phyloP scores from a whole-genome alignment of 2,888 invertebrate species.

The Octonoba sinensis region DNA sequence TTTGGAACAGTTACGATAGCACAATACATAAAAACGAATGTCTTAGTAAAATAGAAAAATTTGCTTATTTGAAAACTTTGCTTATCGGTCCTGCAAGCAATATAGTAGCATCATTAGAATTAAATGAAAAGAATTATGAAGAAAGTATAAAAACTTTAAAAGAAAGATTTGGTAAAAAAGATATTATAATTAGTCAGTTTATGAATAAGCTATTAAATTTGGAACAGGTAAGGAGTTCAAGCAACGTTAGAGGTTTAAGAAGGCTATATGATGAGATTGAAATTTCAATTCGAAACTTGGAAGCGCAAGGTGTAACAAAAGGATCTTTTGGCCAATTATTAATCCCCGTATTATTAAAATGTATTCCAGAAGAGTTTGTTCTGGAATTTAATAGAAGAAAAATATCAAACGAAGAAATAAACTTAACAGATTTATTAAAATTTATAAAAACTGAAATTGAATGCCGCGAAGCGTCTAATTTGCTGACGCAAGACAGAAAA shows the following conservation, averaged over 20 bases:
- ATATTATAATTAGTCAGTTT: neutral
- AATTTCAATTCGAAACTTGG: neutral
- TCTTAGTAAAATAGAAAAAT: neutral
- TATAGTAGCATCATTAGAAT: neutral
- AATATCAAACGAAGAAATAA: neutral
- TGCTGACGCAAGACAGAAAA: neutral
- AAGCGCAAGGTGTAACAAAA: neutral
- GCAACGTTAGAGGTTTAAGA: neutral
- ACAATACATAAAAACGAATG: neutral
- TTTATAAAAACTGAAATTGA: neutral
- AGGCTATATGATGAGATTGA: neutral
- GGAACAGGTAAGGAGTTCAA: neutral
- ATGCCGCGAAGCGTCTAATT: neutral
- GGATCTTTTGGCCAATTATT: neutral
- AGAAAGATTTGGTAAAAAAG: conserved; percentile 4
- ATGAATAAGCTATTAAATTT: neutral
- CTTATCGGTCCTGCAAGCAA: neutral
- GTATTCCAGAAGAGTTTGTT: neutral
- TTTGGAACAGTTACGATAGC: neutral
- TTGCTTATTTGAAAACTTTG: neutral
- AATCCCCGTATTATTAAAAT: neutral
- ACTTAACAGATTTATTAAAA: neutral
- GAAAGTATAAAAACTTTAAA: neutral
- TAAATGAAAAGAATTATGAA: neutral
- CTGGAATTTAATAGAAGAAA: neutral